A percentile compares a stretch with the other conserved stretches of the same genome.
Conservation (phyloP, 2,888 invertebrate species). For the Aelia acuminata region DNA sequence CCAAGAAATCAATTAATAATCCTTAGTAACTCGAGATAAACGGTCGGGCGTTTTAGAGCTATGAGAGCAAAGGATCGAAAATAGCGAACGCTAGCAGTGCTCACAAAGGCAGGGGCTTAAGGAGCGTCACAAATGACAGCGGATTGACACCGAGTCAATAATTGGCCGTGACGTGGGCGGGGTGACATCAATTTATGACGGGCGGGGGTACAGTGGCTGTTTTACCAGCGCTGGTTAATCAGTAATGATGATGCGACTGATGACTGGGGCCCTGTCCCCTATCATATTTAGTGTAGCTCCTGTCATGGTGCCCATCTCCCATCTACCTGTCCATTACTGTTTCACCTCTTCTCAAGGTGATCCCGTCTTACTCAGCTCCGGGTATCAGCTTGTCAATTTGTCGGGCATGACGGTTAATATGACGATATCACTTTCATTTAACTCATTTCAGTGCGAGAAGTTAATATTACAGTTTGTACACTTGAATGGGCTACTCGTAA, state of each 20-base stretch:
- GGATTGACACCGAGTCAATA: conserved; percentile 18
- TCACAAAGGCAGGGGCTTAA: conserved; percentile 31
- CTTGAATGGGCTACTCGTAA: no score
- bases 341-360: conserved; percentile 22
- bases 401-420: background rate
- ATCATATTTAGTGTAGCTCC: conserved; percentile 42
- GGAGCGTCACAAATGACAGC: conserved; percentile 3
- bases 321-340: conserved; percentile 37
- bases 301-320: background rate
- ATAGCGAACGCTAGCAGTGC: background rate
- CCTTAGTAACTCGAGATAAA: background rate
- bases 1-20: background rate
- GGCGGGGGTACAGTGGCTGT: conserved; percentile 14
- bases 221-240: conserved; percentile 40
- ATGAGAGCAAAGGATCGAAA: background rate
- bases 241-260: conserved; percentile 21
- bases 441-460: background rate
- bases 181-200: conserved; percentile 36
- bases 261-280: background rate
- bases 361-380: background rate
- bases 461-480: no score
- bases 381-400: conserved; percentile 1
- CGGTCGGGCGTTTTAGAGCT: background rate
- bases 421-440: background rate
- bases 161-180: conserved; percentile 28